Evolutionary conservation across 2,888 invertebrate species (phyloP).

Genomic region (Oscheius onirici): DNA sequence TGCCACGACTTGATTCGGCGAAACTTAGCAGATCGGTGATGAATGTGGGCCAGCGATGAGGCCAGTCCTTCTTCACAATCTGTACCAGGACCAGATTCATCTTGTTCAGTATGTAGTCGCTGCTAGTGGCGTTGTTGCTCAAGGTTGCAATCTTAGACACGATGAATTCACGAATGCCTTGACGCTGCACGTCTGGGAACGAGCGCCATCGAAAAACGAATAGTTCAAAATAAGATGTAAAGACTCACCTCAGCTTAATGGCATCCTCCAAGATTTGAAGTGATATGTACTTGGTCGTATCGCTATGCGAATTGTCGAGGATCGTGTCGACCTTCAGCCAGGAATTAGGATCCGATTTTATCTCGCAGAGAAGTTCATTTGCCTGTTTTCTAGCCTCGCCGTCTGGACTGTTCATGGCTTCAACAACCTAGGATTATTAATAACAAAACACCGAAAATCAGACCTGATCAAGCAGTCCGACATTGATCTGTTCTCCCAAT

Average conservation of each 20-base stretch:
- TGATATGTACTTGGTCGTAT: conserved; percentile 99
- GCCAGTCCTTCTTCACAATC: conserved; percentile 99
- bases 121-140: conserved; percentile 87
- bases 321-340: conserved; percentile 86
- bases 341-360: conserved; percentile 86
- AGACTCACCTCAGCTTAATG: conserved; percentile 84
- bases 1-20: conserved; percentile 95
- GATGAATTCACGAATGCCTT: conserved; percentile 99
- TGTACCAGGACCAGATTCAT: conserved; percentile 97
- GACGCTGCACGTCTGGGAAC: conserved; percentile 95
- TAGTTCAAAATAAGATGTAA: neutral
- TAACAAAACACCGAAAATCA: neutral
- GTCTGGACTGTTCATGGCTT: conserved; percentile 83
- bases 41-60: conserved; percentile 98
- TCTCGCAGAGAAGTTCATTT: conserved; percentile 59
- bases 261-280: conserved; percentile 98
- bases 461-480: conserved; percentile 16
- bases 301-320: conserved; percentile 91
- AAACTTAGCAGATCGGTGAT: conserved; percentile 99
- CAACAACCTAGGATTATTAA: conserved; percentile 81
- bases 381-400: conserved; percentile 66
- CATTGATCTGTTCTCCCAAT: conserved; percentile 4
- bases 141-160: conserved; percentile 98
- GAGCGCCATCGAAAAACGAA: conserved; percentile 88
- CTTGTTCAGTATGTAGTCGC: conserved; percentile 86